Evolutionary conservation across 2,797 vertebrate genomes (phyloP).

Genomic region (Rhyacichthys aspro): DNA sequence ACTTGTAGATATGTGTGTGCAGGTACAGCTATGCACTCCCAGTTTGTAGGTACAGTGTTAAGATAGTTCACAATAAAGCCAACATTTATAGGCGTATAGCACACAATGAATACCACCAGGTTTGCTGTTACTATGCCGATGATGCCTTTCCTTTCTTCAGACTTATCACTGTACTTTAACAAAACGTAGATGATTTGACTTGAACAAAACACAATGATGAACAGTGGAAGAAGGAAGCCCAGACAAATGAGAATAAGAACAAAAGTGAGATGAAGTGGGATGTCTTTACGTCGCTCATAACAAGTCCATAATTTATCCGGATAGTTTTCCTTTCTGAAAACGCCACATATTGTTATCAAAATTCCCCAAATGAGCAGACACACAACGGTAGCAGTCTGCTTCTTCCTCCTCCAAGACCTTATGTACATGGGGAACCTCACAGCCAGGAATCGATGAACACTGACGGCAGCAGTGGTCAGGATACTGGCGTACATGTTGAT

Average conservation of each 20-base stretch:
- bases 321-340: background rate
- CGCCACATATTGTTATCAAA: background rate
- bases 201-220: slow-evolving; percentile 64
- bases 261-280: accelerated
- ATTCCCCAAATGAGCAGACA: slow-evolving; percentile 68
- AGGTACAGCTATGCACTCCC: accelerated
- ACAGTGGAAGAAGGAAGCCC: slow-evolving; percentile 67
- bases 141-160: slow-evolving; percentile 52
- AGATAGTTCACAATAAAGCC: slow-evolving; percentile 48
- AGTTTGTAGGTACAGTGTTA: accelerated
- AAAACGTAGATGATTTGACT: slow-evolving; percentile 61
- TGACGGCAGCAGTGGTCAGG: slow-evolving; percentile 71
- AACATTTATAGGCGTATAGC: slow-evolving; percentile 82
- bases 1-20: slow-evolving; percentile 9
- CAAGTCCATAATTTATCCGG: slow-evolving; percentile 41
- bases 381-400: slow-evolving; percentile 39
- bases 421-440: slow-evolving; percentile 68
- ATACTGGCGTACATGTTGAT: slow-evolving; percentile 83
- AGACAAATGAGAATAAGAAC: slow-evolving; percentile 29
- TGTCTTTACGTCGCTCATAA: slow-evolving; percentile 41
- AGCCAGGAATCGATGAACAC: slow-evolving; percentile 69
- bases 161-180: slow-evolving; percentile 20
- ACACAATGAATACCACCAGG: slow-evolving; percentile 81
- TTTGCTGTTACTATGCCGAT: slow-evolving; percentile 76
- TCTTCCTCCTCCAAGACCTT: slow-evolving; percentile 51